Evolutionary conservation across 2,797 vertebrate species (phyloP).

Genomic region (Phataginus tetradactyla): DNA sequence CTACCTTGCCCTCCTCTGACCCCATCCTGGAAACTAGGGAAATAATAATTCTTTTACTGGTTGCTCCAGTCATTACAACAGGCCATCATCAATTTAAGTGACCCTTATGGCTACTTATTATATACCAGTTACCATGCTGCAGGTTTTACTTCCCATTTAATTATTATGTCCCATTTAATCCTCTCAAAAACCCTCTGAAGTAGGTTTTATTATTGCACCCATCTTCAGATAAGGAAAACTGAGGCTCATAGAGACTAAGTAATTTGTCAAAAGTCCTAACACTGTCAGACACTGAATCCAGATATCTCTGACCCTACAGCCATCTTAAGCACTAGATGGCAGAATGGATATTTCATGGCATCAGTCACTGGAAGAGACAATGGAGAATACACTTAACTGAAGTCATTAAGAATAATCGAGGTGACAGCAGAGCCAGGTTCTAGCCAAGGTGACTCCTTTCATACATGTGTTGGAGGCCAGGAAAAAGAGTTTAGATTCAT

Average conservation of each 20-base stretch:
- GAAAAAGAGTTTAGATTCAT: neutral
- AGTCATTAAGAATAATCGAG: neutral
- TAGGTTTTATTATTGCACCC: neutral
- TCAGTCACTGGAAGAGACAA: neutral
- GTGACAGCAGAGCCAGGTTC: neutral
- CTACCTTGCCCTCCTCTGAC: neutral
- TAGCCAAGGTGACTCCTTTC: neutral
- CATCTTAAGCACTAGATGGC: neutral
- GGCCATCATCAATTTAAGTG: neutral
- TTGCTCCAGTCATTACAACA: neutral
- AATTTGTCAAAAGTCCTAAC: neutral
- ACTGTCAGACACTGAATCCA: neutral
- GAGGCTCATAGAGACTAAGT: neutral
- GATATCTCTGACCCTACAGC: neutral
- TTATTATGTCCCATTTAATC: neutral
- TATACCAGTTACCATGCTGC: neutral
- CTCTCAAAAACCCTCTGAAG: neutral
- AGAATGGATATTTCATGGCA: neutral
- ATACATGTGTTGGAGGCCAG: neutral
- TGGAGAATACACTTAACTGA: neutral
- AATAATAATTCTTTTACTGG: neutral
- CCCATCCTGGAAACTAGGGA: neutral
- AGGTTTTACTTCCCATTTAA: neutral
- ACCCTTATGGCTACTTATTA: neutral
- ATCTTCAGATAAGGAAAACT: conserved; percentile 17